Evolutionary conservation across 2,888 invertebrate species (phyloP), one percentile per base, ranked within the genome.

Genomic region (Nomada flava): DNA sequence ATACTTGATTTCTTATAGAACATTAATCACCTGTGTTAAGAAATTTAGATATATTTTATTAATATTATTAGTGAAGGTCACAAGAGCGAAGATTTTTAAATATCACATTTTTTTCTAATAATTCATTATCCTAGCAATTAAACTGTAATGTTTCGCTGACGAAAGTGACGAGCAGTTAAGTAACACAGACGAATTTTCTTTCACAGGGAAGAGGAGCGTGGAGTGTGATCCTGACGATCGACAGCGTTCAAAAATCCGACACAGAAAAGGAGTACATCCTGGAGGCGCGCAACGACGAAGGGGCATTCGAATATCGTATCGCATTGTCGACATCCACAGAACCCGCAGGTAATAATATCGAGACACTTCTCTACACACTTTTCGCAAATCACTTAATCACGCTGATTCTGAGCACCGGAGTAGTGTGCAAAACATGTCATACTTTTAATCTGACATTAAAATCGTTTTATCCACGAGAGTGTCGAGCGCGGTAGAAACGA

Each of bases 261-360:
- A 97, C 97, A 1, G 97, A 97, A 55, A 95, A 96, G 78, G 95
- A 95, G 0, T 97, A 97, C 94, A 94, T 95, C 88, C 94, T 98
- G 84, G 95, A 95, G 18, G 97, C 97, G 1, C 94, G 94, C 90
- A 98, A 97, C 92, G 95, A 95, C n/a, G 95, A 96, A 70, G 97
- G 97, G 2, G 90, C 94, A 18, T 95, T 95, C 85, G 95, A 95
- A 72, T 96, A 97, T 89, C 93, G 93, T 7, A 95, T 97, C 50
- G 94, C 95, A 83, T 96, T 98, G 89, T 97, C 97, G 89, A 97
- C 95, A 59, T 95, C 95, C 86, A 93, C 95, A 36, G 95, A 95
- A 92, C 95, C 95, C 68, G 94, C 95, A 94, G 95, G 95, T 95
- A 93, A 93, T 90, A 89, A 11, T 47, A 18, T 44, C 50, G n/a